Evolutionary conservation across 1,140 invertebrate species (phyloP), one percentile per base, ranked within the genome.

Genomic region (Dysdera silvatica): DNA sequence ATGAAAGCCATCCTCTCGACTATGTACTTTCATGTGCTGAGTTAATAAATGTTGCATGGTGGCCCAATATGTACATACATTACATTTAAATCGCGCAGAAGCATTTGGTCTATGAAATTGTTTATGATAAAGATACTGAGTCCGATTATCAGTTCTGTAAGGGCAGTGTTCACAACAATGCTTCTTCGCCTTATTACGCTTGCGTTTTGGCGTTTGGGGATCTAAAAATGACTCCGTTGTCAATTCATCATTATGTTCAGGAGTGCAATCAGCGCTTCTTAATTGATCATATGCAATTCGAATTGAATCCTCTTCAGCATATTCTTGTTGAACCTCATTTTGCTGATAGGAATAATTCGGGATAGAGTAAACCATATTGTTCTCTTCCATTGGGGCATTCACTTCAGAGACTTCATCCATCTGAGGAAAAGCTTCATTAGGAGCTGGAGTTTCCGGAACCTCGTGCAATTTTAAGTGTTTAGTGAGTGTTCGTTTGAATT

Each of bases 121-220:
- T 68, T 87, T 86, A 69, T 91, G 88, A 73, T 91, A 89, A 66
- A 87, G 81, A 70, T 85, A 88, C 72, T 91, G 88, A 41, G 86
- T 87, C 74, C 88, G 88, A 71, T 85, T 89, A 70, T 88, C 87
- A 28, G 85, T 87, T 61, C 86, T 85, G 73, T 88, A 89, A 0
- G 88, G 87, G 74, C 88, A 90, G 41, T 82, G 78, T 0, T 79
- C 78, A 70, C 87, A 90, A 69, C 81, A 82, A 72, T 86, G 70
- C 83, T 84, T 47, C 41, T 67, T 41, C 35, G 31, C 14, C n/a
- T n/a, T n/a, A n/a, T n/a, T n/a, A n/a, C 61, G 20, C 20, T 62
- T 62, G 6, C 37, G 37, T 26, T 62, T 62, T 40, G 28, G 61
- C n/a, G n/a, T n/a, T n/a, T n/a, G n/a, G n/a, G n/a, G n/a, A n/a